phyloP scores from a whole-genome alignment of 1,140 invertebrate species.

The Epicauta chinensis region DNA sequence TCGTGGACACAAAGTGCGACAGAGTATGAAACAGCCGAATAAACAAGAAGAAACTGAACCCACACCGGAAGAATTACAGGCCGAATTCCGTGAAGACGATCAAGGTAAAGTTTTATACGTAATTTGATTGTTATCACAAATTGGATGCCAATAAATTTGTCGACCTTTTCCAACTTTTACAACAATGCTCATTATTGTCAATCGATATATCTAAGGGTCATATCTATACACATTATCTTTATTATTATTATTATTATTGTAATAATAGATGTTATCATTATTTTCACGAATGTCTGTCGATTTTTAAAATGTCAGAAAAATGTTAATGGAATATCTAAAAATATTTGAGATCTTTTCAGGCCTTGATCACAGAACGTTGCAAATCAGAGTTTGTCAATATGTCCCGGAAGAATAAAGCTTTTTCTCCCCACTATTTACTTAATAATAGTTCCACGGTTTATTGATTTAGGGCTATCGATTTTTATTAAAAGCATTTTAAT shows the following conservation, averaged over 20 bases:
- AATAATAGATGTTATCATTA: slow-evolving; percentile 2
- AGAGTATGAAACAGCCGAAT: slow-evolving; percentile 49
- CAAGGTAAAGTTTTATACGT: no score
- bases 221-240: no score
- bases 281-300: slow-evolving; percentile 1
- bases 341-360: no score
- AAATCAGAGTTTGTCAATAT: not conserved
- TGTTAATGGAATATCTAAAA: not conserved
- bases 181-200: slow-evolving; percentile 7
- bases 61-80: slow-evolving; percentile 63
- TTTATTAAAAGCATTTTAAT: no score
- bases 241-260: no score
- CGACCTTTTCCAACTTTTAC: not conserved
- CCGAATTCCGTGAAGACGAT: slow-evolving; percentile 70
- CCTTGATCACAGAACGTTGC: not conserved
- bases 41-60: slow-evolving; percentile 49
- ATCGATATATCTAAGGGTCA: not conserved
- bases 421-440: no score
- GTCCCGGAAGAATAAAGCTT: not conserved
- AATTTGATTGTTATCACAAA: no score
- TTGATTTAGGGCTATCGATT: no score
- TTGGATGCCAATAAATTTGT: not conserved
- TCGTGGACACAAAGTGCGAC: slow-evolving; percentile 61
- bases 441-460: no score
- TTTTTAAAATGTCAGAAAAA: slow-evolving; percentile 8